Evolutionary conservation across 2,797 vertebrate species (phyloP).

Genomic region (Esox lucius): DNA sequence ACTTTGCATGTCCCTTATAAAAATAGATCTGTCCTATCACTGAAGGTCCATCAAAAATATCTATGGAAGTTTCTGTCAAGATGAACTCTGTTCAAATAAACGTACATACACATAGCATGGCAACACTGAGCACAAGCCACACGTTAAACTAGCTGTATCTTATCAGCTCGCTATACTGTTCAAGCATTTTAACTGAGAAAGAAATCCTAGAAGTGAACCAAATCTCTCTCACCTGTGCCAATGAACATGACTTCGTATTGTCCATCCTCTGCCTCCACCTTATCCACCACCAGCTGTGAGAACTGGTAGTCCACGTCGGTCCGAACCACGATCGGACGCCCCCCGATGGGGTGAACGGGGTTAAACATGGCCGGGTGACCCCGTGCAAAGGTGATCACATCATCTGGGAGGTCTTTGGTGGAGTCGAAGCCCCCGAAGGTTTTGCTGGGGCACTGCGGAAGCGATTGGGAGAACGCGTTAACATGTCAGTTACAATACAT

Average conservation of each 20-base stretch:
- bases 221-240: slow-evolving; percentile 81
- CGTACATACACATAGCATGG: no score
- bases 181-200: neutral
- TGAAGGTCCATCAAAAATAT: neutral
- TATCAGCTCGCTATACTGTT: neutral
- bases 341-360: slow-evolving; percentile 79
- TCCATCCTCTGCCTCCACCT: slow-evolving; percentile 96
- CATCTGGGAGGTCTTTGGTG: slow-evolving; percentile 96
- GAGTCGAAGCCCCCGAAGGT: slow-evolving; percentile 98
- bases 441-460: slow-evolving; percentile 91
- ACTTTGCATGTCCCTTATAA: neutral
- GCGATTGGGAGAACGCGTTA: neutral
- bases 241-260: slow-evolving; percentile 99
- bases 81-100: no score
- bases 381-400: slow-evolving; percentile 96
- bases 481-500: neutral
- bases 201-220: neutral
- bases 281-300: slow-evolving; percentile 94
- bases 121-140: neutral
- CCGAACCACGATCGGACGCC: slow-evolving; percentile 92
- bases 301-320: slow-evolving; percentile 96
- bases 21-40: neutral
- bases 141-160: neutral
- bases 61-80: no score
- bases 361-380: slow-evolving; percentile 98